A percentile compares a stretch with the other conserved stretches of the same genome.
These are phyloP conservation scores for Heteromurus nitidus DNA, from an alignment of 2,888 invertebrate species.

Conservation along the genomic window DNA sequence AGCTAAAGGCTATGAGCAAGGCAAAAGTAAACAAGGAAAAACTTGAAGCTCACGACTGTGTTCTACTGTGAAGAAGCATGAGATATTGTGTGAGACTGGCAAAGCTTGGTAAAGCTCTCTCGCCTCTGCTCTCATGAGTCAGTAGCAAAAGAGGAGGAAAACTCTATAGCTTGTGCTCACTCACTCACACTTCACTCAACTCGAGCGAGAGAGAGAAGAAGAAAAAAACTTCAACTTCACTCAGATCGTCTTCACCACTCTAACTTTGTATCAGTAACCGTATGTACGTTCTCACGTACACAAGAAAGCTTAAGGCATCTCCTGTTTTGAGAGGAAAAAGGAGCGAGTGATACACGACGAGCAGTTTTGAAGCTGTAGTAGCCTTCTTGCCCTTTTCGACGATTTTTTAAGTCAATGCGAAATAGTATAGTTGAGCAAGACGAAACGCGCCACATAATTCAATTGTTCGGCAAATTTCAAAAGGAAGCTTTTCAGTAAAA, in stretches of 20 bases:
- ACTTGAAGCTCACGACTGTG: background rate
- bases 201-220: too few species aligned
- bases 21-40: constrained; percentile 45
- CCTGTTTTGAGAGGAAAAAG: too few species aligned
- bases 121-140: background rate
- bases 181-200: constrained; percentile 59
- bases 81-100: background rate
- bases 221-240: constrained; percentile 50
- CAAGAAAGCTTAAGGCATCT: constrained; percentile 64
- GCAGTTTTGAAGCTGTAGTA: too few species aligned
- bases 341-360: too few species aligned
- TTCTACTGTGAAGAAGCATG: background rate
- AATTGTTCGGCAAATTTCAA: constrained; percentile 59
- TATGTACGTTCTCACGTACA: constrained; percentile 67
- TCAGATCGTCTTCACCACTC: constrained; percentile 63
- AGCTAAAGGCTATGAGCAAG: constrained; percentile 3
- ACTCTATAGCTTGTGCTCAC: background rate
- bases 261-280: constrained; percentile 66
- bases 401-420: background rate
- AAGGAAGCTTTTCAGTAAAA: constrained; percentile 28
- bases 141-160: constrained; percentile 28
- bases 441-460: constrained; percentile 50
- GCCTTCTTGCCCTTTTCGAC: too few species aligned
- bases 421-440: constrained; percentile 17
- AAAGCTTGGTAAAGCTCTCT: background rate